phyloP scores from a whole-genome alignment of 2,113 vertebrate genomes.

The Saguinus imperator region DNA sequence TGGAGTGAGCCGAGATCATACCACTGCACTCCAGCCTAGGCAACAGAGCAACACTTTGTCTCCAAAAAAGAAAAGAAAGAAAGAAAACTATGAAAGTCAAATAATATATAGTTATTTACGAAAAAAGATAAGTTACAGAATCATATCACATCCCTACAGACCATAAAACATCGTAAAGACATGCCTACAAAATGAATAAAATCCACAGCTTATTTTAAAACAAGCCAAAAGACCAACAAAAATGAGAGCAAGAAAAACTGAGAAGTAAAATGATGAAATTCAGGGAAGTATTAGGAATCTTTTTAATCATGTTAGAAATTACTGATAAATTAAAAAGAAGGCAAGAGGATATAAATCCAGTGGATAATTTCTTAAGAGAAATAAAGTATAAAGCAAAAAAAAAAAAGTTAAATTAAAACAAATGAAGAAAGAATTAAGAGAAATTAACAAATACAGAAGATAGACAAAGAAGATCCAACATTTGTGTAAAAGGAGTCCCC shows the following conservation, averaged over 20 bases:
- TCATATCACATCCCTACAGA: background rate
- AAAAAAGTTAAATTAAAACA: background rate
- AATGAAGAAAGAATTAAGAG: background rate
- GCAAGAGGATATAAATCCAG: background rate
- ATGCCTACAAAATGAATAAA: background rate
- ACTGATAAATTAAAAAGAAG: background rate
- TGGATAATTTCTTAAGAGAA: background rate
- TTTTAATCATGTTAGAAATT: background rate
- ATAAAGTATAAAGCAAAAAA: background rate
- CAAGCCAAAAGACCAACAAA: background rate
- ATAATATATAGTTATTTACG: background rate
- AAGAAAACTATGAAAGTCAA: background rate
- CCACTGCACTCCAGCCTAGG: too few relatives aligned
- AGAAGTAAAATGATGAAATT: background rate
- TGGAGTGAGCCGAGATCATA: too few relatives aligned
- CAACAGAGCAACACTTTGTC: too few relatives aligned
- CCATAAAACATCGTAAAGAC: background rate
- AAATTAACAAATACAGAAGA: background rate
- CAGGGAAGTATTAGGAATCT: background rate
- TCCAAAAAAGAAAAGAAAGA: too few relatives aligned
- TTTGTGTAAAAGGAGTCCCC: background rate
- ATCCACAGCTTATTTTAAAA: background rate
- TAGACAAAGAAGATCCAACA: background rate
- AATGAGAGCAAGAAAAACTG: background rate
- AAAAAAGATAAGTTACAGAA: background rate